Base-by-base conservation (phyloP, 2,888 invertebrate genomes). In the Diarsia dahlii region DNA sequence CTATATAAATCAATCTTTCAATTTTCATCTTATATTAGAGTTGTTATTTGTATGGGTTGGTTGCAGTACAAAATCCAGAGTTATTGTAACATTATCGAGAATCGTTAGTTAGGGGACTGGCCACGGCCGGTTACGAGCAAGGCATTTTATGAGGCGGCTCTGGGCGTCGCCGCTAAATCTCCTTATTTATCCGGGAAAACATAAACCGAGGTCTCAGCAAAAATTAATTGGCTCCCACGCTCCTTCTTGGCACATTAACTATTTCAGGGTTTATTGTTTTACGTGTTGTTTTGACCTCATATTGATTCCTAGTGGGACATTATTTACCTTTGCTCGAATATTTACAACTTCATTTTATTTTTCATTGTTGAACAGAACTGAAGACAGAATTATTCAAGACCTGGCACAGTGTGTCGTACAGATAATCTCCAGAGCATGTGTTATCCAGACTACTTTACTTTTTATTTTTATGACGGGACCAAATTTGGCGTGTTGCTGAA, bases 151-250 rank as follows among this genome's bases (percentile, higher is more conserved):
- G 95, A 93, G 94, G 88, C 89, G 91, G 93, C 93, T 91, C 92
- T 91, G 91, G 93, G 92, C 94, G 92, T 92, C 92, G 92, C 91
- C 92, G 94, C 95, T 94, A 95, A 96, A 96, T 95, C 95, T 95
- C 92, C 95, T 96, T 95, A 95, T 96, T 96, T 96, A 95, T 95
- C 95, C 95, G 93, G 93, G 93, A 94, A 92, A 94, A 95, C 95
- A 95, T 96, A 96, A 96, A 96, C 93, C 93, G 93, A 91, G 93
- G 94, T 94, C 93, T 94, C 94, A 92, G 94, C 94, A 95, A 95
- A 96, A 95, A 95, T 95, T 96, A 96, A 96, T 96, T 96, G 95
- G 94, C 94, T 93, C 92, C 92, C 92, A 92, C 92, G 93, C 89
- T 93, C 91, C 93, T 95, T 92, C 93, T 94, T 93, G 93, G 93